Evolutionary conservation across 2,113 vertebrate species (phyloP).

Genomic region (Eulemur macaco): DNA sequence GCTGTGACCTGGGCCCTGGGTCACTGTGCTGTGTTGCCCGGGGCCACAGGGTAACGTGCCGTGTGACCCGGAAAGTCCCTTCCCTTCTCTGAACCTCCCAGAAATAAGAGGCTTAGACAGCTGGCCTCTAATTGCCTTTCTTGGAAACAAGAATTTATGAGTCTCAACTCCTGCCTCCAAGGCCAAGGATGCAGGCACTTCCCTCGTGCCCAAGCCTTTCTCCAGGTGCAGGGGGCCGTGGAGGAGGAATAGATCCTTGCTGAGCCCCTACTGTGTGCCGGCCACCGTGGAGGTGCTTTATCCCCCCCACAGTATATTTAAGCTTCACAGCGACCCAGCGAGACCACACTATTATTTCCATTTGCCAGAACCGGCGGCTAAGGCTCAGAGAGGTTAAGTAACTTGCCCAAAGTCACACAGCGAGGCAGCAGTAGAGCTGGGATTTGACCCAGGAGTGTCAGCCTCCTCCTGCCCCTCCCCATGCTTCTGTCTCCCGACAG

Average conservation of each 20-base stretch:
- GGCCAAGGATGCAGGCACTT: not conserved
- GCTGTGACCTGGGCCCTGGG: not conserved
- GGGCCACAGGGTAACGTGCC: not conserved
- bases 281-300: not conserved
- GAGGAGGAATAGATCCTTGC: not conserved
- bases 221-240: too few relatives aligned
- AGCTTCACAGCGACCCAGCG: fast-evolving
- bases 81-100: not conserved
- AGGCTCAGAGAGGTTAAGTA: not conserved
- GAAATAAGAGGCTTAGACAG: not conserved
- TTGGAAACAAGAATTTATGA: not conserved
- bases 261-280: not conserved
- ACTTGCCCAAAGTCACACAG: not conserved
- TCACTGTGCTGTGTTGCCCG: too few relatives aligned
- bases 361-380: not conserved
- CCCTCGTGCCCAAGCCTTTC: not conserved
- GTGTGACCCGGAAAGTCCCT: not conserved
- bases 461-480: not conserved
- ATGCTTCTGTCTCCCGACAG: not conserved
- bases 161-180: not conserved
- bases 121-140: not conserved
- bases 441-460: not conserved
- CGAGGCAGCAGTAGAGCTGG: not conserved
- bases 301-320: not conserved
- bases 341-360: not conserved